A percentile compares a stretch with the other conserved stretches of the same genome.
Evolutionary conservation across 1,140 invertebrate species (phyloP).

Genomic region (Hyposmocoma kahamanoa): DNA sequence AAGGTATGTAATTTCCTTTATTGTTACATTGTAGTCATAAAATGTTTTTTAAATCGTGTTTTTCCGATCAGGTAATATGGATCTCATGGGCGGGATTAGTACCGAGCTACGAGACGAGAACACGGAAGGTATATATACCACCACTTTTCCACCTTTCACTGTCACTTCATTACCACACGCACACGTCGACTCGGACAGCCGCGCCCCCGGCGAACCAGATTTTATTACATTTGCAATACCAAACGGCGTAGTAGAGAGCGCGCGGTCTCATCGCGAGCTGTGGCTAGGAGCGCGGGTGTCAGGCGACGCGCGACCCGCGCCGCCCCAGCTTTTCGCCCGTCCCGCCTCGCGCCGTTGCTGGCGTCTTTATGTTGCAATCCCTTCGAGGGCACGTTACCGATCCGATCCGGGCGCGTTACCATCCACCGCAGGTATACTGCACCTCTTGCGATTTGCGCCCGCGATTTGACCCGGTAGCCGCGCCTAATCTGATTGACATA

Average conservation of each 20-base stretch:
- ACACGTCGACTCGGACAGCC: conserved; percentile 70
- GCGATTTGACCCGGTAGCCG: too few relatives aligned
- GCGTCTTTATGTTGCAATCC: too few relatives aligned
- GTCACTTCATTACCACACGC: conserved; percentile 61
- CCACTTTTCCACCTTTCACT: conserved; percentile 24
- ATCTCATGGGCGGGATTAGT: conserved; percentile 60
- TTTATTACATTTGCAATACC: conserved; percentile 20
- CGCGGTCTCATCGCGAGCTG: conserved; percentile 35
- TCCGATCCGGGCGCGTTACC: too few relatives aligned
- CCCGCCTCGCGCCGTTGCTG: background rate
- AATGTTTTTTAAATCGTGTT: conserved; percentile 1
- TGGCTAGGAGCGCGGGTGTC: conserved; percentile 64
- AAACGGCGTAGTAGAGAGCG: conserved; percentile 48
- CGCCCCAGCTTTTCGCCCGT: conserved; percentile 19
- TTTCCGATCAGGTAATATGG: conserved; percentile 53
- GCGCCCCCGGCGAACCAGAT: conserved; percentile 69
- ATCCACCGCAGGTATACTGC: too few relatives aligned
- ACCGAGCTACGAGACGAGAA: conserved; percentile 59
- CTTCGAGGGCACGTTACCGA: too few relatives aligned
- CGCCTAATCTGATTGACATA: too few relatives aligned
- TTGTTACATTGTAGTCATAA: background rate
- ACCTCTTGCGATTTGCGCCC: too few relatives aligned
- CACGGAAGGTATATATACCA: conserved; percentile 56
- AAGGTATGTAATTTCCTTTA: conserved; percentile 28
- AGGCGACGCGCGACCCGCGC: conserved; percentile 34